These are phyloP conservation scores for Cephus sareptanus DNA, from an alignment of 2,888 invertebrate species.

Conservation along the genomic window DNA sequence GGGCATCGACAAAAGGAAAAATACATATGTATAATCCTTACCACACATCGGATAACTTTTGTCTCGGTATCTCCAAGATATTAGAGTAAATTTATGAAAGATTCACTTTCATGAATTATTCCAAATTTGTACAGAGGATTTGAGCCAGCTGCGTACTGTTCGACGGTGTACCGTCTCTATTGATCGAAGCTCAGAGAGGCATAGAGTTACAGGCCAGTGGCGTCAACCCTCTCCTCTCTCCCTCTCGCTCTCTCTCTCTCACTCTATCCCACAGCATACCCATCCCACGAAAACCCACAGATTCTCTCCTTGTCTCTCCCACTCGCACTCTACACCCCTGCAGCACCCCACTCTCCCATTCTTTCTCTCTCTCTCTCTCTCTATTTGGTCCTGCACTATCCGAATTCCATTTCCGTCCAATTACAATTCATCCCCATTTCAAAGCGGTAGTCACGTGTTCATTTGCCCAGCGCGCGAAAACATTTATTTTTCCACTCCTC, in stretches of 20 bases:
- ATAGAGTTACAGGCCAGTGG: conserved; percentile 63
- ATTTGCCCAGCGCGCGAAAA: conserved; percentile 38
- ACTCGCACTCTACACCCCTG: conserved; percentile 10
- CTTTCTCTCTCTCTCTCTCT: conserved; percentile 8
- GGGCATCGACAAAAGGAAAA: not conserved
- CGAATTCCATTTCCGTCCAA: conserved; percentile 60
- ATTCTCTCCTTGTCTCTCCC: conserved; percentile 21
- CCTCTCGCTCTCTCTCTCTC: conserved; percentile 4
- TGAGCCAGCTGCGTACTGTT: conserved; percentile 54
- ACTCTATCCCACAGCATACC: not conserved
- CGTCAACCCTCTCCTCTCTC: conserved; percentile 48
- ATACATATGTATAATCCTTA: not conserved
- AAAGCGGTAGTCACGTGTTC: conserved; percentile 50
- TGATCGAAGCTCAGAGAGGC: conserved; percentile 60
- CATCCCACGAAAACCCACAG: conserved; percentile 13
- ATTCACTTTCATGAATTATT: not conserved
- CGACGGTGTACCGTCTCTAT: conserved; percentile 59
- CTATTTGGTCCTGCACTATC: conserved; percentile 45
- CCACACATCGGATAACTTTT: not conserved
- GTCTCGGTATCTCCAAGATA: not conserved
- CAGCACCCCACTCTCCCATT: conserved; percentile 6
- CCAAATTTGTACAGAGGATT: conserved; percentile 37
- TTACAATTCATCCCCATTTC: conserved; percentile 57
- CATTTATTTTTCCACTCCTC: conserved; percentile 35
- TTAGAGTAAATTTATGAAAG: not conserved